Evolutionary conservation across 2,888 invertebrate species (phyloP), one percentile per base, ranked within the genome.

Genomic region (Chalcis sispes): DNA sequence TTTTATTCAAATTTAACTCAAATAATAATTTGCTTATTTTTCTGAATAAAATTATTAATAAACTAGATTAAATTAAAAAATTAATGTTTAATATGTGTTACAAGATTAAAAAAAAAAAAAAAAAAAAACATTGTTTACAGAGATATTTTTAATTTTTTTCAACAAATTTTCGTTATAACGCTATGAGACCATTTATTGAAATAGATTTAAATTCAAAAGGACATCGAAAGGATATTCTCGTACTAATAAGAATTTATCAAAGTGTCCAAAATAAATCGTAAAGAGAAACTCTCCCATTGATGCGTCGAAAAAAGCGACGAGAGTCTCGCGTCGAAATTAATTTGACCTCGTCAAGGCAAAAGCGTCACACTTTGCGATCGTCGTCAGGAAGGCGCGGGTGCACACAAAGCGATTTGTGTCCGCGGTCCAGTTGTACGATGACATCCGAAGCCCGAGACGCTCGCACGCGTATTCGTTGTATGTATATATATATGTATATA

Each of bases 271-370:
- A 46, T n/a, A 32, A n/a, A 25, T 15, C 59, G 48, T 59, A 67
- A 58, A 67, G 29, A 32, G 29, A 32, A 58, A 29, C 13, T 20
- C 56, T 7, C 25, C 40, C 42, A 7, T 25, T 46, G 29, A 8
- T 20, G 27, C 3, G 20, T n/a, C 8, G 2, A 18, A 48, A 52
- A 27, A 25, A 52, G 18, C 7, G 27, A 32, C 29, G n/a, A 25
- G 46, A 46, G 8, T 5, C 23, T 7, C 40, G 18, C 20, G 5
- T 29, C 72, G 56, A 56, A 72, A 71, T 62, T 52, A 62, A 32
- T 62, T 62, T 54, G 72, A 72, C 64, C 72, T 72, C 64, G 64
- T 54, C 56, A 56, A 72, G 72, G 62, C 64, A 54, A 72, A 20
- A 5, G 13, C 23, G 62, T 25, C 15, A 52, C 27, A 29, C 18